Conservation (phyloP, 2,113 vertebrate species). For the Actinemys pallida region DNA sequence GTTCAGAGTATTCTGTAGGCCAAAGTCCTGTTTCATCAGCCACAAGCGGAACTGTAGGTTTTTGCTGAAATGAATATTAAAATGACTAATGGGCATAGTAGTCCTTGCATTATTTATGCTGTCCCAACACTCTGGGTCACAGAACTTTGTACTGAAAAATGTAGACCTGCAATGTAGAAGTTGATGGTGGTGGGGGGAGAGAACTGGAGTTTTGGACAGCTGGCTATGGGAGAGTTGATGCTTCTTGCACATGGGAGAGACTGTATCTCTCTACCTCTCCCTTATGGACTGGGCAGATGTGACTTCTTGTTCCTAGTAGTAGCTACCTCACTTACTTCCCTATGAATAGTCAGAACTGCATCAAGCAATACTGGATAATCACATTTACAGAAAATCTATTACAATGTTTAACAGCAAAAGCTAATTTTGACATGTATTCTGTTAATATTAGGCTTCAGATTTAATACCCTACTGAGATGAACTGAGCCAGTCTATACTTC, state of each 20-base stretch:
- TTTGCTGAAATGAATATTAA: background rate
- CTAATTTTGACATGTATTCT: background rate
- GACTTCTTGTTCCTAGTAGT: background rate
- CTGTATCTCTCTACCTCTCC: background rate
- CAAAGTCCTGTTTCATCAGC: fast-evolving
- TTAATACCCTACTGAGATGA: background rate
- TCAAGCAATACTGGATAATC: background rate
- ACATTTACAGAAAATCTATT: background rate
- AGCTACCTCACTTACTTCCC: background rate
- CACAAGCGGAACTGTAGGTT: background rate
- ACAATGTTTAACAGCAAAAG: background rate
- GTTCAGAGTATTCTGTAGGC: fast-evolving
- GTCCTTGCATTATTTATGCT: background rate
- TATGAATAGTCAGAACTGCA: background rate
- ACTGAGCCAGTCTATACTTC: background rate
- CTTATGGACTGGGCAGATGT: background rate
- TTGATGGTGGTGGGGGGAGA: background rate
- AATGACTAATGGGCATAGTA: background rate
- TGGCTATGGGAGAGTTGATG: background rate
- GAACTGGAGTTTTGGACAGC: fast-evolving
- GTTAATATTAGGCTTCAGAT: background rate
- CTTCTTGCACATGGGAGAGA: fast-evolving
- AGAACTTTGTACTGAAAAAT: fast-evolving
- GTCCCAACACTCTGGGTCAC: fast-evolving
- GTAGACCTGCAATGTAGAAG: fast-evolving